phyloP scores from a whole-genome alignment of 2,113 vertebrate genomes.

The Tetraodon nigroviridis region DNA sequence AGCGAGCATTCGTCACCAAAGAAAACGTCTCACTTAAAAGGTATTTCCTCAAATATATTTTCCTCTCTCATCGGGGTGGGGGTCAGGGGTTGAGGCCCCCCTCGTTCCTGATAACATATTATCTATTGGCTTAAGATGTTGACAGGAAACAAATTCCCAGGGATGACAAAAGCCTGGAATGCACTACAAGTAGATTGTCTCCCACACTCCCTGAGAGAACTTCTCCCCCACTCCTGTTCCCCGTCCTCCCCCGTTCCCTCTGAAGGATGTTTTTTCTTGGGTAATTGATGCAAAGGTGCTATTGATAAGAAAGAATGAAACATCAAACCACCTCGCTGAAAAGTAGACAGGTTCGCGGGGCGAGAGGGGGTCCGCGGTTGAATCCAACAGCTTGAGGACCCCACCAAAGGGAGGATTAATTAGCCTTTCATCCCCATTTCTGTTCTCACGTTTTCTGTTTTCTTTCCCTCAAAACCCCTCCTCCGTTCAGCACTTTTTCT shows the following conservation, averaged over 20 bases:
- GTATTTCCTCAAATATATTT: slow-evolving; percentile 54
- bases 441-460: slow-evolving; percentile 69
- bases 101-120: slow-evolving; percentile 62
- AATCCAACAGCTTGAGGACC: slow-evolving; percentile 53
- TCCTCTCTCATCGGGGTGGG: slow-evolving; percentile 25
- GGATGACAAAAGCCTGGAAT: slow-evolving; percentile 72
- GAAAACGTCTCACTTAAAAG: slow-evolving; percentile 53
- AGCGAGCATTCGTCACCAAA: slow-evolving; percentile 43
- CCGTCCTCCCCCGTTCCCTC: slow-evolving; percentile 36
- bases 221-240: slow-evolving; percentile 8
- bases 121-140: slow-evolving; percentile 68
- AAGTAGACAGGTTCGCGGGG: slow-evolving; percentile 44
- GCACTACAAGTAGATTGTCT: slow-evolving; percentile 62
- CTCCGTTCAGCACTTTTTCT: slow-evolving; percentile 43
- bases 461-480: slow-evolving; percentile 47
- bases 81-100: slow-evolving; percentile 12
- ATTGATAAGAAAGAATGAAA: slow-evolving; percentile 71
- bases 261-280: slow-evolving; percentile 68
- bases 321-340: slow-evolving; percentile 62
- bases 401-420: slow-evolving; percentile 73
- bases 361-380: slow-evolving; percentile 23
- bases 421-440: slow-evolving; percentile 62
- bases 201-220: slow-evolving; percentile 54
- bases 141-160: slow-evolving; percentile 71
- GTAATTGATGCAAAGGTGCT: slow-evolving; percentile 74